Evolutionary conservation across 2,113 vertebrate species (phyloP).

Genomic region (Candoia aspera): DNA sequence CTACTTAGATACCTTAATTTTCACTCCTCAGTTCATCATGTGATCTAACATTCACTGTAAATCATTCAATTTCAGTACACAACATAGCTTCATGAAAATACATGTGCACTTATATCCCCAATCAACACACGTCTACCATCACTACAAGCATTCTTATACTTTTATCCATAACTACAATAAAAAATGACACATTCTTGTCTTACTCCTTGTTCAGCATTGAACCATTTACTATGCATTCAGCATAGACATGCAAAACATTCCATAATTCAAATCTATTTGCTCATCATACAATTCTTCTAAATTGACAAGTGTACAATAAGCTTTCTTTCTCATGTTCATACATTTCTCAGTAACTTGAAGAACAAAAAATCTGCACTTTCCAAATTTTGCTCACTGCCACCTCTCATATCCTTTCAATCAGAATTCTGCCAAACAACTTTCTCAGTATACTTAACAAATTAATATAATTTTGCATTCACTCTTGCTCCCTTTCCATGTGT

Average conservation of each 20-base stretch:
- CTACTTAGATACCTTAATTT: not conserved
- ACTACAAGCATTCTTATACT: not conserved
- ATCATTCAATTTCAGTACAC: not conserved
- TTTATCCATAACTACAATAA: not conserved
- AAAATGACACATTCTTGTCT: not conserved
- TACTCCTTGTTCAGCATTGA: not conserved
- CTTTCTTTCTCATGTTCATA: not conserved
- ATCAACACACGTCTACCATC: not conserved
- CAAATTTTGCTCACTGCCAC: not conserved
- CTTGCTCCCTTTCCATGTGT: not conserved
- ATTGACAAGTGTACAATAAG: not conserved
- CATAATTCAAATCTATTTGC: not conserved
- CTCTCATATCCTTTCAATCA: not conserved
- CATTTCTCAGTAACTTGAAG: not conserved
- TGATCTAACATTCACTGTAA: not conserved
- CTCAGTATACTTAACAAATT: not conserved
- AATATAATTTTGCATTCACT: not conserved
- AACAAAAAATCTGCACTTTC: not conserved
- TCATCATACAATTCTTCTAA: not conserved
- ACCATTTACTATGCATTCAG: not conserved
- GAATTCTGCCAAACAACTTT: not conserved
- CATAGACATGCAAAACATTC: not conserved
- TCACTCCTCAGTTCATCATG: not conserved
- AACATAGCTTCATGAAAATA: not conserved
- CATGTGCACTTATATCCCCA: not conserved